Base-by-base conservation (phyloP, 2,888 invertebrate genomes). In the Lasioglossum marginatum region DNA sequence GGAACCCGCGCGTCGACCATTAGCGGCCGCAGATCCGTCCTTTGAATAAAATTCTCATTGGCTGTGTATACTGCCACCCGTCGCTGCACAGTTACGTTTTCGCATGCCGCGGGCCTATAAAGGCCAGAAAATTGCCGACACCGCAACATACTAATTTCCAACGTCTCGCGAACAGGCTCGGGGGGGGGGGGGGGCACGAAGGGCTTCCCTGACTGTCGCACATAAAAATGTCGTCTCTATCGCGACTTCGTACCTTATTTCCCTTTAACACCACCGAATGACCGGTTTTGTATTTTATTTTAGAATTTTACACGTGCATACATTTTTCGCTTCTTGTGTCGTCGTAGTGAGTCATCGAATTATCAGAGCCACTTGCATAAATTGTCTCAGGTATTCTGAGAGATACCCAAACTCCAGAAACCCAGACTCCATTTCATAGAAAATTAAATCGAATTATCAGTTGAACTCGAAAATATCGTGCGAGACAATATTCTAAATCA, bases 1-100 rank as follows among this genome's bases (percentile, higher is more conserved):
- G 84, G 88, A 77, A 74, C 75, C 48, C 37, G 19, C 27, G 31
- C 52, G 70, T 57, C 63, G 77, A 70, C 57, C 57, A 37, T 63
- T 79, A 73, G n/a, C 73, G 73, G 34, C 48, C 79, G 57, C 79
- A 77, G 83, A 80, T 82, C 82, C 80, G 80, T 83, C 77, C 79
- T 85, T 82, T 40, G 88, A 90, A 89, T 89, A 87, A 86, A 88
- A 91, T 82, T 85, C 82, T 77, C 89, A 87, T 89, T 87, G 75
- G 60, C 77, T 75, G 37, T 68, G 74, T 34, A 31, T 31, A 31
- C 23, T 23, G 66, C 34, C 66, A 23, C 66, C 66, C 66, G 66
- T 37, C 10, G 66, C 19, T 34, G 66, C 34, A 19, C 63, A 63
- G 66, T 68, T 68, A 68, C 66, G 40, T 70, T 88, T 86, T 89